Evolutionary conservation across 2,113 vertebrate genomes (phyloP), one percentile per base, ranked within the genome.

Genomic region (Coracopsis vasa): DNA sequence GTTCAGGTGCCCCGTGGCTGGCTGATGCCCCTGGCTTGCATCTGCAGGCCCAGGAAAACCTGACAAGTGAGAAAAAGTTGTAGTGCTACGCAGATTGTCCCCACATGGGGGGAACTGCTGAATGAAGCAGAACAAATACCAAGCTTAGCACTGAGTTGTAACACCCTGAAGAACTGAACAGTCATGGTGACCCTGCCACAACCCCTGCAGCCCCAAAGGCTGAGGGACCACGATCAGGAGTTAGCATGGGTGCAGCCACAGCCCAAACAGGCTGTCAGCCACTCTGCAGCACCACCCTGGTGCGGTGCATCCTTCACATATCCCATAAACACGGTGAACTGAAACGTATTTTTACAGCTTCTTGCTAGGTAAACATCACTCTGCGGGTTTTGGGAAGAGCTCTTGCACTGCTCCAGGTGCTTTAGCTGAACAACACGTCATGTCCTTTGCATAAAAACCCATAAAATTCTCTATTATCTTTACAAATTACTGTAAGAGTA

Each of bases 21-120:
- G 18, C 11, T 4, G 7, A 24, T 67, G 37, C 28, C 23, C 20
- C 7, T 11, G 20, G 6, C 17, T 60, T 70, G 14, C 11, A 25
- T 61, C 29, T 56, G 31, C 23, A 79, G n/a, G 12, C 24, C 13
- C 19, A 44, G 11, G 16, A 72, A 79, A 39, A 77, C 7, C 7
- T 62, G 51, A 24, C 20, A 71, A 3, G 2, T 2, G 3, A 86
- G 9, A 8, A 61, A 58, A 79, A 66, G 11, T 23, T 48, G 25
- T 16, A 23, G 16, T 23, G 31, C 16, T 53, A 6, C 1, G 1
- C 8, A 75, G 17, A n/a, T 15, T 28, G 5, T 23, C 14, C 8
- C 19, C 4, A 10, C 11, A 35, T 0, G 2, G 4, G 20, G 10
- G 7, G 6, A 58, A 39, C 4, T 25, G n/a, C 5, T 0, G 0